Base-by-base conservation (phyloP, 2,888 invertebrate species). In the Nomada goodeniana region DNA sequence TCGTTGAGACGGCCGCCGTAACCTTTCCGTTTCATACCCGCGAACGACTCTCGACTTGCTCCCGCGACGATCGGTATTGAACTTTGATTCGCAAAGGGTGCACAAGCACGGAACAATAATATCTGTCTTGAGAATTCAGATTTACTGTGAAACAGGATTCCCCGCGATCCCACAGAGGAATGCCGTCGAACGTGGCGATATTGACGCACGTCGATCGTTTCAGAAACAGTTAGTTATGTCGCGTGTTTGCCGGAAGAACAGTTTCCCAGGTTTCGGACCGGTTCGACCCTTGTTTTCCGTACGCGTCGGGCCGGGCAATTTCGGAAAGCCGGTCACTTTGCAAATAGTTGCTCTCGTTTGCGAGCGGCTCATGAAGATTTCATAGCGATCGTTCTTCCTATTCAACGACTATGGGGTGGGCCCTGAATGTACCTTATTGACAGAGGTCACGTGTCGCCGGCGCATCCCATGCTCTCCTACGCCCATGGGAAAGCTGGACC, bases 361-460 rank as follows among this genome's bases (percentile, higher is more conserved):
- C 78, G 76, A 50, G 70, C 55, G 7, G 55, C 61, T 72, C 53
- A 76, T 55, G 80, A 86, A 72, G 86, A 84, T 85, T 80, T 83
- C 83, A 78, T 73, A 69, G 65, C 79, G 83, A 77, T 81, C 79
- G 85, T 73, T 75, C 80, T 80, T 86, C 76, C 75, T 72, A 79
- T 84, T 88, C 74, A 76, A 70, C 73, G 80, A 71, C 15, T n/a
- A 63, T 18, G 72, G 67, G 68, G 69, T 65, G 80, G 78, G 65
- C 52, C 20, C 63, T 26, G 68, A 75, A 81, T 83, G 76, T 86
- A 90, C 89, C 89, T 86, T 92, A 92, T 92, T 92, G 92, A 92
- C 92, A 92, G 84, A 91, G 90, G 90, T 89, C 92, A 89, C 92
- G 92, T 92, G 92, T 79, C 89, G 80, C 36, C 20, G 60, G 70